Conservation (phyloP, 64 coral and sea anemone species). For the Stichodactyla helianthus region DNA sequence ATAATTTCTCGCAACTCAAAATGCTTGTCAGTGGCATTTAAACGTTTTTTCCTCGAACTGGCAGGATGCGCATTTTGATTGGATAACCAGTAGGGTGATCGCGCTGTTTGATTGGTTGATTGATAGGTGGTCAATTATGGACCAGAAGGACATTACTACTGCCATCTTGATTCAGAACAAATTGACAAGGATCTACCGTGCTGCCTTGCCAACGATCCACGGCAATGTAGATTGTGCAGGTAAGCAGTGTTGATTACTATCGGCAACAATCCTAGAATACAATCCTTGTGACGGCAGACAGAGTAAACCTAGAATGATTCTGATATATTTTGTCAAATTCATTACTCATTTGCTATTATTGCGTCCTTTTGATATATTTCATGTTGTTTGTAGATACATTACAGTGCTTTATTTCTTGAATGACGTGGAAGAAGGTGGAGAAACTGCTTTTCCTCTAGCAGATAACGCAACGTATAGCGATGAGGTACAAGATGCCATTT, state of each 20-base stretch:
- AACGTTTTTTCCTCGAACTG: too few relatives aligned
- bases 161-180: constrained; percentile 75
- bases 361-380: not conserved
- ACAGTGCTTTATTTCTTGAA: constrained; percentile 78
- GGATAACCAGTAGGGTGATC: not conserved
- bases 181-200: constrained; percentile 51
- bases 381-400: constrained; percentile 37
- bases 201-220: constrained; percentile 37
- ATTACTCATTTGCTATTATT: not conserved
- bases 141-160: constrained; percentile 90
- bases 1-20: too few relatives aligned
- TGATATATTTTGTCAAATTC: too few relatives aligned
- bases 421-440: constrained; percentile 58
- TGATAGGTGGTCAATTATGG: constrained; percentile 76
- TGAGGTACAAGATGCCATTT: constrained; percentile 14
- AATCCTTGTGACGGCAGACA: too few relatives aligned
- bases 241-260: not conserved
- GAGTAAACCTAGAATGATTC: too few relatives aligned
- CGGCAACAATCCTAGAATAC: not conserved
- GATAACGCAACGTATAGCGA: constrained; percentile 67
- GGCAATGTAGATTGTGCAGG: constrained; percentile 71
- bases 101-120: not conserved
- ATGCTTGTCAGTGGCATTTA: too few relatives aligned
- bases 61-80: not conserved
- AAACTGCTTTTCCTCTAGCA: constrained; percentile 80